These are phyloP conservation scores for Eumerus sabulonum DNA, from an alignment of 2,888 invertebrate genomes.

Conservation along the genomic window DNA sequence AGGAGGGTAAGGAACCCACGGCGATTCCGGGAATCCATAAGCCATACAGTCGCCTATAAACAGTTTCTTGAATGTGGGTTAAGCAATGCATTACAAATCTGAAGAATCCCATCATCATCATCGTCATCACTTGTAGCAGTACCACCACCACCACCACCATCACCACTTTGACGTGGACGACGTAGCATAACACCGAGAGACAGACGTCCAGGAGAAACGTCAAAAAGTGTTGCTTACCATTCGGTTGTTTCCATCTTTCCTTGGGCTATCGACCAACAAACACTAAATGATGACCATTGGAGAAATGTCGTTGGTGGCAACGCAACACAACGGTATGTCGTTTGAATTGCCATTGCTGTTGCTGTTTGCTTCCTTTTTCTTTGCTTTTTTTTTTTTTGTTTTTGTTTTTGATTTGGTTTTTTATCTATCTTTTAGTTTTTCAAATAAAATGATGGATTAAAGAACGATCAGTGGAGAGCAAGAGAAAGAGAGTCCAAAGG, in stretches of 20 bases:
- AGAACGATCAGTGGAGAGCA: too few species aligned
- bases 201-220: slow-evolving; percentile 41
- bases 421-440: slow-evolving; percentile 51
- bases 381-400: slow-evolving; percentile 23
- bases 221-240: slow-evolving; percentile 31
- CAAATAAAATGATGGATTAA: slow-evolving; percentile 21
- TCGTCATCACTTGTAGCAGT: slow-evolving; percentile 44
- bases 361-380: too few species aligned
- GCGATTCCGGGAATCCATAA: slow-evolving; percentile 68
- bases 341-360: too few species aligned
- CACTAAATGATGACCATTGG: too few species aligned
- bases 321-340: too few species aligned
- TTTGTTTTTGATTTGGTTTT: slow-evolving; percentile 44
- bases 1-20: slow-evolving; percentile 60
- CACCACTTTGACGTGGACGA: slow-evolving; percentile 30
- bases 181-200: not conserved
- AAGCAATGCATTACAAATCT: slow-evolving; percentile 69
- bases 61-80: slow-evolving; percentile 69
- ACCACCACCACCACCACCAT: slow-evolving; percentile 4
- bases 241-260: not conserved
- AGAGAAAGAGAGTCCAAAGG: not conserved
- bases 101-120: slow-evolving; percentile 65
- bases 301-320: too few species aligned
- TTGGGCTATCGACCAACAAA: too few species aligned
- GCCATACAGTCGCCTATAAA: slow-evolving; percentile 68